Conservation (phyloP, 2,888 invertebrate genomes). For the Tiliacea citrago region DNA sequence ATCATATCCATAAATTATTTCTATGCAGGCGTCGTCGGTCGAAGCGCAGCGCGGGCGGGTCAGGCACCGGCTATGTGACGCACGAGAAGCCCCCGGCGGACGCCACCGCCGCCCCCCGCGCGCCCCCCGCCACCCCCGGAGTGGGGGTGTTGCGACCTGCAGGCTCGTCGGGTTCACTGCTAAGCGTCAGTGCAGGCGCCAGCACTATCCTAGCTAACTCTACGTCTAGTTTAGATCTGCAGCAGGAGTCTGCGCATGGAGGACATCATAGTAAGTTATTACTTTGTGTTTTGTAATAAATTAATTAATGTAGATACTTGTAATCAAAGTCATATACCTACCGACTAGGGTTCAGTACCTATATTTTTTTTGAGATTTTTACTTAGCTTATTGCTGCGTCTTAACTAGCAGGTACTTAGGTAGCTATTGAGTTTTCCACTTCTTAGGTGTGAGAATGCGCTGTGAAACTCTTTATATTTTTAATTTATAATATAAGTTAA, state of each 20-base stretch:
- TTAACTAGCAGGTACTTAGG: too few species aligned
- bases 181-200: conserved; percentile 90
- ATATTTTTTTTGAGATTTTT: not conserved
- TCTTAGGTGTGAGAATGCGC: not conserved
- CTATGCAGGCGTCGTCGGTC: conserved; percentile 71
- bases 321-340: not conserved
- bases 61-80: conserved; percentile 69
- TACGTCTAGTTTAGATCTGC: conserved; percentile 82
- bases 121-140: conserved; percentile 15
- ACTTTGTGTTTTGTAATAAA: conserved; percentile 1
- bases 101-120: conserved; percentile 38
- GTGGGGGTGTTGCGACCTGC: conserved; percentile 34
- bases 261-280: conserved; percentile 36
- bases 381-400: not conserved
- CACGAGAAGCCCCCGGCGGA: conserved; percentile 70
- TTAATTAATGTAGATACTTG: not conserved
- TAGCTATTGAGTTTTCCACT: not conserved
- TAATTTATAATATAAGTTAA: too few species aligned
- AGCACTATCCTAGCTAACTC: conserved; percentile 91
- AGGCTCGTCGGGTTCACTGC: conserved; percentile 81
- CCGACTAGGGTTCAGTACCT: not conserved
- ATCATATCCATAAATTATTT: too few species aligned
- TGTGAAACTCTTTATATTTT: not conserved
- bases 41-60: conserved; percentile 71
- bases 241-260: conserved; percentile 61